phyloP scores from a whole-genome alignment of 1,140 invertebrate genomes.

The Tigriopus japonicus region DNA sequence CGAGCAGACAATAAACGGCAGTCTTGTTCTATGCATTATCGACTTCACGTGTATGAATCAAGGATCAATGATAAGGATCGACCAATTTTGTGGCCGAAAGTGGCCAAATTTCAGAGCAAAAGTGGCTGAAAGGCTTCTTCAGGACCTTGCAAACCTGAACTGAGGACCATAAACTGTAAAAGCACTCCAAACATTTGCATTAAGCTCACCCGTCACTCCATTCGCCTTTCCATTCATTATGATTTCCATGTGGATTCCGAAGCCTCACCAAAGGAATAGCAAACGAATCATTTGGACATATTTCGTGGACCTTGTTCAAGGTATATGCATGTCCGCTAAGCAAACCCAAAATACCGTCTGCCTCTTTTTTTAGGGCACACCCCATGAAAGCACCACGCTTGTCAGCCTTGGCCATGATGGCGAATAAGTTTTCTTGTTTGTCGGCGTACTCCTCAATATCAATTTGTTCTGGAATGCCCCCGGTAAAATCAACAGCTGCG shows the following conservation, averaged over 20 bases:
- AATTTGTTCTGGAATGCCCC: conserved; percentile 24
- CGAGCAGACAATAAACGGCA: too few species aligned
- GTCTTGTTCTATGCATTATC: too few species aligned
- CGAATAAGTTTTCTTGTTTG: conserved; percentile 27
- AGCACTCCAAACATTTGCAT: background rate
- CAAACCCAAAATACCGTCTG: conserved; percentile 27
- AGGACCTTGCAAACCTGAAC: too few species aligned
- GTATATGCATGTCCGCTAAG: conserved; percentile 30
- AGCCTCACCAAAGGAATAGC: conserved; percentile 27
- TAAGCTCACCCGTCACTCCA: conserved; percentile 31
- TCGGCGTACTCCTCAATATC: conserved; percentile 22
- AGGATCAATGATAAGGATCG: too few species aligned
- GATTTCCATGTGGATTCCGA: conserved; percentile 37
- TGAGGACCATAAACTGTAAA: too few species aligned
- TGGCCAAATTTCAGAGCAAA: too few species aligned
- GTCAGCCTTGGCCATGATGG: conserved; percentile 30
- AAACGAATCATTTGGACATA: conserved; percentile 18
- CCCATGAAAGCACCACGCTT: conserved; percentile 35
- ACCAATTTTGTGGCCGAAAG: too few species aligned
- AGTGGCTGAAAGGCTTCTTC: too few species aligned
- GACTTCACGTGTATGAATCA: too few species aligned
- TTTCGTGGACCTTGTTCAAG: conserved; percentile 26
- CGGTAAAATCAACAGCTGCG: conserved; percentile 30
- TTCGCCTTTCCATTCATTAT: conserved; percentile 36
- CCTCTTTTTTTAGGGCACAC: conserved; percentile 33